Base-by-base conservation (phyloP, 2,797 vertebrate species). In the Serranus cabrilla region DNA sequence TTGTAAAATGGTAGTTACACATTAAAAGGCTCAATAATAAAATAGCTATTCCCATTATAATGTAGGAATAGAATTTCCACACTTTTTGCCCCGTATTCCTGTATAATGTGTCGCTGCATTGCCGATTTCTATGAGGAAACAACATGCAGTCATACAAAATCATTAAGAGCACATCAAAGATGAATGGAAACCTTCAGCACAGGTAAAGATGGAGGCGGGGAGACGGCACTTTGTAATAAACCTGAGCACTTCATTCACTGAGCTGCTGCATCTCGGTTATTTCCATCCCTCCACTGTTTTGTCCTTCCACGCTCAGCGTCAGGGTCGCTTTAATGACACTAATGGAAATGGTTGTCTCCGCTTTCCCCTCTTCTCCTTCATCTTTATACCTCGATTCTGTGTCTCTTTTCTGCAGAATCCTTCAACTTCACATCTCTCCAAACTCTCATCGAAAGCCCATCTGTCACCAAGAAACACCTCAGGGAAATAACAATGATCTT, bases 301-400 rank as follows among this genome's bases (percentile, higher is more conserved):
- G 83, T 90, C 85, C 83, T 83, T 90, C 86, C 78, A 72, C 63
- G 72, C 70, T 78, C 67, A 42, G 80, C 47, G n/a, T 69, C 84
- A 81, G 59, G 60, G 65, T 75, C 64, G 80, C 78, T 88, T 90
- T 89, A 90, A 90, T 88, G 89, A 70, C 72, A 81, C 76, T 89
- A 81, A 87, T 81, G 82, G 84, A 86, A 84, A 81, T 9, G 42
- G 51, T 75, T 51, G 73, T 85, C 60, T 76, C 50, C 20, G 39
- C 47, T 78, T 85, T 17, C 40, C 23, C 31, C 60, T 1, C 4
- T 16, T 42, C 69, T 64, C 57, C 75, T 92, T 91, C 67, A 88
- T 92, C 75, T 79, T 87, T 71, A 81, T 86, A 87, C 86, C 79
- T 87, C 23, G 47, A 79, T 72, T 82, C 61, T 42, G 45, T 57